Evolutionary conservation across 2,113 vertebrate species (phyloP), one percentile per base, ranked within the genome.

Genomic region (Pomatorhinus ruficollis): DNA sequence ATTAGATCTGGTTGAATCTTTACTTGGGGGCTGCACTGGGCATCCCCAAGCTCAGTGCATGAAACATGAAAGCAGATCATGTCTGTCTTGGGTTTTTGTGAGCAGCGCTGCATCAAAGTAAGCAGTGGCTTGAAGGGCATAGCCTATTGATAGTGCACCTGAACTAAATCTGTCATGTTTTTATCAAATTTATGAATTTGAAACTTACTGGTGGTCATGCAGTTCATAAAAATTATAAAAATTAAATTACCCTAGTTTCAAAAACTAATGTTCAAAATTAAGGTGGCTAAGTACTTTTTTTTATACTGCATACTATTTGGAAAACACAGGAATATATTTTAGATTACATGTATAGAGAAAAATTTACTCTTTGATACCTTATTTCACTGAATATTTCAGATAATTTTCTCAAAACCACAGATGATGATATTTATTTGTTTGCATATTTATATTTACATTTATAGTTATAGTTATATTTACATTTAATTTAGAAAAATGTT

Each of bases 161-260:
- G 33, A 47, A 84, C 50, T 42, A 59, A 49, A 75, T 66, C n/a
- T 64, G 40, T 71, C 20, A 37, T 2, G 0, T 57, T 88, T 91
- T 83, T 35, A 57, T 68, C 8, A 15, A 50, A 98, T 97, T 96
- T 98, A 86, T 87, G 95, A 96, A 98, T 96, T 82, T 96, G 87
- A 25, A 98, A 98, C 95, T 93, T 98, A 81, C 50, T 92, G 54
- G 65, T 83, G 47, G 93, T 96, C 84, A 94, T 97, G 90, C 93
- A 98, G 53, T 95, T 98, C 69, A 96, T 98, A 90, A 98, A 95
- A 91, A 98, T 75, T 65, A 83, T 94, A 87, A 97, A 97, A 80
- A 98, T 97, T 65, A 98, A 98, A 97, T 93, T 97, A 96, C 44
- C 31, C 77, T 40, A 87, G 95, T 83, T 99, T 98, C 86, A 98